Base-by-base conservation (phyloP, 2,888 invertebrate species). In the Arge pagana region DNA sequence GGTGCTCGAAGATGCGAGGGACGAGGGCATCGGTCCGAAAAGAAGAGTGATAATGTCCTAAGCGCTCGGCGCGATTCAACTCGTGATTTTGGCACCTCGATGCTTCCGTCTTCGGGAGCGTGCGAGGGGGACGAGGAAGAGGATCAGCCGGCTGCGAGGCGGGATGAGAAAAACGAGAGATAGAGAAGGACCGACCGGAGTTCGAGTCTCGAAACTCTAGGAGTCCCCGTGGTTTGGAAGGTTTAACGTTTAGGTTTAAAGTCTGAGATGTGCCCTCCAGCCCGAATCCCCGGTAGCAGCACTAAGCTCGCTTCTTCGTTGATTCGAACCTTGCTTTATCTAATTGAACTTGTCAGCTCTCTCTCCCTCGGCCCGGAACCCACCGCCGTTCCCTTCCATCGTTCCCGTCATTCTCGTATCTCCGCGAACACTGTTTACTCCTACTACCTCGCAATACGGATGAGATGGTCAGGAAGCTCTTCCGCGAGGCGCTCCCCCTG, bases 31-130 rank as follows among this genome's bases (percentile, higher is more conserved):
- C 31, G 77, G 76, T 77, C 77, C 35, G 66, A 72, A 81, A 82
- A 82, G 82, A 82, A 83, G 83, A 83, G 83, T 83, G 83, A 83
- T 83, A 83, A 84, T 83, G 83, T 83, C 82, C 82, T 83, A 82
- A 83, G 82, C 81, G 82, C 78, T 79, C 78, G 81, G 80, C 80
- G 80, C 80, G 67, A 71, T 74, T 70, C 68, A 73, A 73, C 70
- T 70, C 70, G 61, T 67, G 69, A 71, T 72, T 73, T 68, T 66
- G 64, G 64, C 33, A 52, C 50, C 57, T 60, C 61, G 51, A 59
- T 59, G 63, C 56, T 42, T 26, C 23, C 48, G 33, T 43, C 33
- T 31, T 26, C 15, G 40, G 42, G 41, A 19, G 35, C 39, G 41
- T 48, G 53, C 19, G 35, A 31, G 36, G 37, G 48, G 15, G 45